Evolutionary conservation across 2,113 vertebrate species (phyloP), one percentile per base, ranked within the genome.

Genomic region (Gymnarchus niloticus): DNA sequence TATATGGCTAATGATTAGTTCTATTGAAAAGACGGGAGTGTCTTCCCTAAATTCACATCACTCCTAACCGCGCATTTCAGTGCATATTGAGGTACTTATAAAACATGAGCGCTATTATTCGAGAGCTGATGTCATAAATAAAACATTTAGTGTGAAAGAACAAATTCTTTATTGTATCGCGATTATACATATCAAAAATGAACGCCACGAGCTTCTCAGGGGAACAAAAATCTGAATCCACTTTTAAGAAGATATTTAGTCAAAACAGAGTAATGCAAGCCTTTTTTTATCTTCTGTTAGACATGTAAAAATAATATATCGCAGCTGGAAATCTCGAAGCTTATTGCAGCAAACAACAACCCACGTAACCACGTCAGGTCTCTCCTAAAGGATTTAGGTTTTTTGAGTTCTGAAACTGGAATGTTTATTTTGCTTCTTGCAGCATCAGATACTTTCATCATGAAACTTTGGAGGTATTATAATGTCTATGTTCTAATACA

Each of bases 21-120:
- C 52, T 54, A 17, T 14, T 54, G 52, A 17, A 54, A 54, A 54
- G 65, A 73, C 65, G 65, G 33, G 33, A 73, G 65, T 73, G 37
- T 73, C 65, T 73, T 73, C 65, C 33, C 65, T 73, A 73, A 73
- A 33, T 73, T 73, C 65, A 73, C 65, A 48, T 44, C 44, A 78
- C 44, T 48, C 44, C 44, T 46, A 78, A 78, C 44, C 46, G 23
- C 44, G 21, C 76, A n/a, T 48, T 78, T 46, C 44, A 19, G 37
- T 37, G 76, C 41, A 78, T 23, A 48, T 41, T 48, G 76, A 48
- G 44, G 44, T 48, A 46, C 44, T 78, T 46, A 41, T 78, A 78
- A 78, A 78, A 48, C 76, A 78, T 12, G 76, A 48, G 23, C 8
- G 46, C 37, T 48, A n/a, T 78, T 78, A 48, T 78, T 44, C 76